A percentile compares a stretch with the other conserved stretches of the same genome.
phyloP scores from a whole-genome alignment of 2,113 vertebrate species.

The Tenrec ecaudatus region DNA sequence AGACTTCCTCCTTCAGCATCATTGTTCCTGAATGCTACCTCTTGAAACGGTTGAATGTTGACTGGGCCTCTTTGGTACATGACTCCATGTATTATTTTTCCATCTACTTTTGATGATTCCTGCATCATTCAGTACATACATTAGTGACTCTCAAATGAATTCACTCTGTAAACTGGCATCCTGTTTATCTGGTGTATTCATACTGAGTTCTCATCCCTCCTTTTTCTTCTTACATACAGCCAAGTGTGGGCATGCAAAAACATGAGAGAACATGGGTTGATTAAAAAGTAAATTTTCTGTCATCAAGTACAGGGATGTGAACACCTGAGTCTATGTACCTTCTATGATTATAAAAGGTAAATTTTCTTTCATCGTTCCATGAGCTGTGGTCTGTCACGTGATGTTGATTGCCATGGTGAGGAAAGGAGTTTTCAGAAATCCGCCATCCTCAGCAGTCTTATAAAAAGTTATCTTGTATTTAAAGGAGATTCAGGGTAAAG shows the following conservation, averaged over 20 bases:
- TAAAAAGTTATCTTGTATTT: neutral
- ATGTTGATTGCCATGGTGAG: fast-evolving
- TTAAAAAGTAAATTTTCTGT: neutral
- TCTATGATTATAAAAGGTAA: neutral
- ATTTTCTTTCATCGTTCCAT: neutral
- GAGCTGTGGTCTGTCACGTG: neutral
- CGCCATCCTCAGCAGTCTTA: neutral
- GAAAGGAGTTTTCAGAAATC: neutral
- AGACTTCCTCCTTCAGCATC: too few relatives aligned
- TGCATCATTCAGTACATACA: too few relatives aligned
- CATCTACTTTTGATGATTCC: too few relatives aligned
- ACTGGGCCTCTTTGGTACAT: too few relatives aligned
- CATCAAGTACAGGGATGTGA: too few relatives aligned
- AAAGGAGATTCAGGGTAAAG: neutral
- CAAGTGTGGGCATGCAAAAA: neutral
- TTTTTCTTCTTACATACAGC: neutral
- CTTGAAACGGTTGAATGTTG: too few relatives aligned
- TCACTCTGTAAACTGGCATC: neutral
- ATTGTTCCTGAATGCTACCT: too few relatives aligned
- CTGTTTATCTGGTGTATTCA: neutral
- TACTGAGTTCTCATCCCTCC: neutral
- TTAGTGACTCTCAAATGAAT: too few relatives aligned
- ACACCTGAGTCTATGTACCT: too few relatives aligned
- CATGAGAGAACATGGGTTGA: fast-evolving
- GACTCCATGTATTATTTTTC: too few relatives aligned